Evolutionary conservation across 2,113 vertebrate species (phyloP).

Genomic region (Rousettus leschenaultii): DNA sequence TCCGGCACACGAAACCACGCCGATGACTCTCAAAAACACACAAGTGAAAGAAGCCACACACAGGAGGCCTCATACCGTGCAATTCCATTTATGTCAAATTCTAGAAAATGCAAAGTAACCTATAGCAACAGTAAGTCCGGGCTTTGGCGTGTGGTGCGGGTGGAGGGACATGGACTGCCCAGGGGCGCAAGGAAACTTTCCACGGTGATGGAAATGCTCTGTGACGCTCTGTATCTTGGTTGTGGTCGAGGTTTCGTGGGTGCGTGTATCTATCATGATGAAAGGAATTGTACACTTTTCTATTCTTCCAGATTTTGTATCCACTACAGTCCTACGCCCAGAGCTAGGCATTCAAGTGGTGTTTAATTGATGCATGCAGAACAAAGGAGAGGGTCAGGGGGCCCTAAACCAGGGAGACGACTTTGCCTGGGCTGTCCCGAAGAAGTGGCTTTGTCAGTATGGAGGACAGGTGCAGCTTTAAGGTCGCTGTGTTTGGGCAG

Average conservation of each 20-base stretch:
- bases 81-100: neutral
- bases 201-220: neutral
- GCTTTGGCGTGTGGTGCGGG: no score
- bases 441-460: neutral
- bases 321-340: neutral
- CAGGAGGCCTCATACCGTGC: accelerated
- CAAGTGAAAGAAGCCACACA: neutral
- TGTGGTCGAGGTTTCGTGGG: neutral
- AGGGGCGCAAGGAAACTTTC: neutral
- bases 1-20: accelerated
- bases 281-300: neutral
- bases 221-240: neutral
- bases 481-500: neutral
- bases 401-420: neutral
- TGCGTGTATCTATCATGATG: neutral
- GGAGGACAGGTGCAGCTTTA: neutral
- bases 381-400: accelerated
- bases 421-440: neutral
- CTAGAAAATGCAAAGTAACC: neutral
- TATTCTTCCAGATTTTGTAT: neutral
- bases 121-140: neutral
- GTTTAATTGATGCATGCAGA: accelerated
- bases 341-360: neutral
- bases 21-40: accelerated
- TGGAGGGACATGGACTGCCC: accelerated